phyloP scores from a whole-genome alignment of 2,113 vertebrate genomes.

The Takifugu flavidus region DNA sequence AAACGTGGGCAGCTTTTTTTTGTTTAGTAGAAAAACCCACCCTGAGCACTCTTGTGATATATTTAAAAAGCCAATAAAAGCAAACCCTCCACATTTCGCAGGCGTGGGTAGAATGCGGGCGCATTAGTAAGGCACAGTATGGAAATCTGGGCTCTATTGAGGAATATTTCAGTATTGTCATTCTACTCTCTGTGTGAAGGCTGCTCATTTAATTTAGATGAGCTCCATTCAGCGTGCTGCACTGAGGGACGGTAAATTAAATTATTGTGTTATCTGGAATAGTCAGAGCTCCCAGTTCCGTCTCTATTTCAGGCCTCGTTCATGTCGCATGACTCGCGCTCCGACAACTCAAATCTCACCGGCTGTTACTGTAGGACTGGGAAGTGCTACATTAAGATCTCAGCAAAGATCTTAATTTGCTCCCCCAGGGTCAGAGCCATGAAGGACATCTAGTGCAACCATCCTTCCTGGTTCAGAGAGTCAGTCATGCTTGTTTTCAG shows the following conservation, averaged over 20 bases:
- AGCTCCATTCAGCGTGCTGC: slow-evolving; percentile 50
- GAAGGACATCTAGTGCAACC: neutral
- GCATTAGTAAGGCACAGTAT: neutral
- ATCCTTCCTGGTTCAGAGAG: no score
- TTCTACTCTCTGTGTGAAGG: slow-evolving; percentile 15
- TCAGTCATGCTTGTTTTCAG: no score
- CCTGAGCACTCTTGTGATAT: neutral
- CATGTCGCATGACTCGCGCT: slow-evolving; percentile 14
- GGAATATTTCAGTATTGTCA: slow-evolving; percentile 24
- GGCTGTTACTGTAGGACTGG: neutral
- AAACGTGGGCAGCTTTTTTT: neutral
- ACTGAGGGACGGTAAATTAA: slow-evolving; percentile 53
- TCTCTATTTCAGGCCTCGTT: slow-evolving; percentile 30
- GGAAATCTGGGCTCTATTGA: slow-evolving; percentile 15
- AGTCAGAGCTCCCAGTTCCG: slow-evolving; percentile 36
- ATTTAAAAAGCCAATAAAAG: neutral
- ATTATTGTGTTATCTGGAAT: slow-evolving; percentile 60
- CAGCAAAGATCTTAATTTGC: no score
- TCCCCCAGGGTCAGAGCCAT: neutral
- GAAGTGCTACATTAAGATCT: neutral
- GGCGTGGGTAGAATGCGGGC: neutral
- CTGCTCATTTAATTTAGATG: slow-evolving; percentile 44
- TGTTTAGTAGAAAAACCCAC: neutral
- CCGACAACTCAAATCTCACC: neutral
- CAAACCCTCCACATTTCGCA: neutral